A percentile compares a stretch with the other conserved stretches of the same genome.
phyloP scores from a whole-genome alignment of 2,797 vertebrate genomes.

The Sternarchorhynchus goeldii region DNA sequence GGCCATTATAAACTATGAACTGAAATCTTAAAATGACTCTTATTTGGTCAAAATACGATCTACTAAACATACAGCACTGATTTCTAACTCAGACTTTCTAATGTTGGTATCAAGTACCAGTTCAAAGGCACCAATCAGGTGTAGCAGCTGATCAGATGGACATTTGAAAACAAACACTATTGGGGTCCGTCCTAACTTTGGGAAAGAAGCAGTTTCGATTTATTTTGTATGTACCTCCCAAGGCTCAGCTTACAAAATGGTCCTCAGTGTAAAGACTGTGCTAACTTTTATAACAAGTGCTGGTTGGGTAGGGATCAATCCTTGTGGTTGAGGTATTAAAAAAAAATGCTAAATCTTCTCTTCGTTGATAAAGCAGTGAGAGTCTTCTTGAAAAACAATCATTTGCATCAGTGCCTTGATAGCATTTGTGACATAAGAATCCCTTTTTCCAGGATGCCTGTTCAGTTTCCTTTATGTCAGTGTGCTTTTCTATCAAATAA shows the following conservation, averaged over 20 bases:
- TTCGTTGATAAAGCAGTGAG: not conserved
- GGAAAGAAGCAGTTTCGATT: not conserved
- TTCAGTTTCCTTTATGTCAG: conserved; percentile 12
- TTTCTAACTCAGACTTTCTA: not conserved
- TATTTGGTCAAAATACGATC: not conserved
- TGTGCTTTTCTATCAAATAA: not conserved
- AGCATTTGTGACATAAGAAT: not conserved
- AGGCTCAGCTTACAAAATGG: not conserved
- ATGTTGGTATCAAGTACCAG: not conserved
- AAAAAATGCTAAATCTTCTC: not conserved
- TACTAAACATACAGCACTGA: not conserved
- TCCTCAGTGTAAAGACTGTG: not conserved
- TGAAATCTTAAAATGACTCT: too few relatives aligned
- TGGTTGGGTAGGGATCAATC: too few relatives aligned
- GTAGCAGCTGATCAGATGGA: not conserved
- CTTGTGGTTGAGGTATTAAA: not conserved
- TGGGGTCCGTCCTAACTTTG: not conserved
- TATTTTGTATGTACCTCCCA: not conserved
- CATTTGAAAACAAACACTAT: not conserved
- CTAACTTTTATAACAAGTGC: not conserved
- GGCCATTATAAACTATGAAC: too few relatives aligned
- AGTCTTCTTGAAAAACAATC: not conserved
- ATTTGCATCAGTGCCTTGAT: not conserved
- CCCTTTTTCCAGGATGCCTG: not conserved
- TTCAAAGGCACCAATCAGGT: not conserved